A percentile compares a stretch with the other conserved stretches of the same genome.
Conservation (phyloP, 2,888 invertebrate genomes). For the Cryptophagus acutangulus region DNA sequence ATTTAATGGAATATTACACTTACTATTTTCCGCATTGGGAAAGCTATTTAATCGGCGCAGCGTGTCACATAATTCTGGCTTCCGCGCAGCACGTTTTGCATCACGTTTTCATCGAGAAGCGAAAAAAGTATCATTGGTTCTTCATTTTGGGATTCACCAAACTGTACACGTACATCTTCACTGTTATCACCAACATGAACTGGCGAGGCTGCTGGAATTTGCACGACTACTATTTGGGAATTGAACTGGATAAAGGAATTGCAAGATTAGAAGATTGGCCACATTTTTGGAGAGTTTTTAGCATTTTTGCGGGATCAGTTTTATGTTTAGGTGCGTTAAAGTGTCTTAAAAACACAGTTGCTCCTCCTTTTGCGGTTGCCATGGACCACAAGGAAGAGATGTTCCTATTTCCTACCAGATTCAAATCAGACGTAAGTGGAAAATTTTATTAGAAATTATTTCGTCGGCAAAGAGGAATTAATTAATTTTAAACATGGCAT, state of each 20-base stretch:
- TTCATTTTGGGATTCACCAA: constrained; percentile 33
- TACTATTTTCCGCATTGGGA: constrained; percentile 52
- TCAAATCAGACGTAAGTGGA: constrained; percentile 49
- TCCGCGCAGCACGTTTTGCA: constrained; percentile 49
- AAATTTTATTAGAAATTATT: no score
- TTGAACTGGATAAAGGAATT: neutral
- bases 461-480: no score
- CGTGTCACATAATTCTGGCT: constrained; percentile 55
- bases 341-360: constrained; percentile 52
- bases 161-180: constrained; percentile 50
- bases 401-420: constrained; percentile 59
- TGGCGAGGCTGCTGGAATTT: constrained; percentile 55
- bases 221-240: constrained; percentile 31
- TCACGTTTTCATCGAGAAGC: constrained; percentile 32
- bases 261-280: no score
- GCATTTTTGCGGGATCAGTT: constrained; percentile 21
- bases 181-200: constrained; percentile 50
- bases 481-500: no score
- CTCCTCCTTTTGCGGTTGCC: constrained; percentile 56
- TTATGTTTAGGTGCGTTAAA: constrained; percentile 42
- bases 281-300: neutral
- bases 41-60: constrained; percentile 51
- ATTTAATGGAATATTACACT: constrained; percentile 48
- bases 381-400: constrained; percentile 56
- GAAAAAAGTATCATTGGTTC: constrained; percentile 18